These are phyloP conservation scores for Mactra quadrangularis DNA, from an alignment of 1,140 invertebrate species.

Conservation along the genomic window DNA sequence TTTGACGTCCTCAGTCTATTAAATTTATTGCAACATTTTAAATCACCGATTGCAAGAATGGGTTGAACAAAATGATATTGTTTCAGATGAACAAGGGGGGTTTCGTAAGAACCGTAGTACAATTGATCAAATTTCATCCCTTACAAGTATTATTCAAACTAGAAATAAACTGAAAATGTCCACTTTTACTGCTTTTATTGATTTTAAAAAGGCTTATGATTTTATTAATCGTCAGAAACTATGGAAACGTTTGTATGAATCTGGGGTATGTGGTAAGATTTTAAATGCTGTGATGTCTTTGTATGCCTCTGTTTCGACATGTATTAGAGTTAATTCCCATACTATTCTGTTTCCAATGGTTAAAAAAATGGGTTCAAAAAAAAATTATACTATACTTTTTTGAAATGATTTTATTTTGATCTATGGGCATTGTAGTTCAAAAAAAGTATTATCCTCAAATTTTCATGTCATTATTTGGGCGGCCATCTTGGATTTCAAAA, in stretches of 20 bases:
- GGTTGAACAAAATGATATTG: slow-evolving; percentile 5
- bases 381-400: too few relatives aligned
- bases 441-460: too few relatives aligned
- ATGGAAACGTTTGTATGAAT: neutral
- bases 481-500: too few relatives aligned
- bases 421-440: too few relatives aligned
- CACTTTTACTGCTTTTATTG: slow-evolving; percentile 34
- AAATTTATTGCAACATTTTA: slow-evolving; percentile 25
- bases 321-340: neutral
- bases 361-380: too few relatives aligned
- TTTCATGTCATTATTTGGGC: too few relatives aligned
- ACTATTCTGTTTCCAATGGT: too few relatives aligned
- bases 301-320: neutral
- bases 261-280: slow-evolving; percentile 12
- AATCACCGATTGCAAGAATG: slow-evolving; percentile 1
- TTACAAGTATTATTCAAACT: slow-evolving; percentile 33
- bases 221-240: neutral
- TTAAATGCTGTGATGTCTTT: slow-evolving; percentile 28
- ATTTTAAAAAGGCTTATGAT: slow-evolving; percentile 45
- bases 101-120: slow-evolving; percentile 32
- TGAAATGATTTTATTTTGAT: too few relatives aligned
- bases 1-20: neutral
- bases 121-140: slow-evolving; percentile 27
- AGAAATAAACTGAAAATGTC: slow-evolving; percentile 23
- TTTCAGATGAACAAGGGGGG: slow-evolving; percentile 36